Conservation (phyloP, 2,888 invertebrate genomes). For the Euproctis similis region DNA sequence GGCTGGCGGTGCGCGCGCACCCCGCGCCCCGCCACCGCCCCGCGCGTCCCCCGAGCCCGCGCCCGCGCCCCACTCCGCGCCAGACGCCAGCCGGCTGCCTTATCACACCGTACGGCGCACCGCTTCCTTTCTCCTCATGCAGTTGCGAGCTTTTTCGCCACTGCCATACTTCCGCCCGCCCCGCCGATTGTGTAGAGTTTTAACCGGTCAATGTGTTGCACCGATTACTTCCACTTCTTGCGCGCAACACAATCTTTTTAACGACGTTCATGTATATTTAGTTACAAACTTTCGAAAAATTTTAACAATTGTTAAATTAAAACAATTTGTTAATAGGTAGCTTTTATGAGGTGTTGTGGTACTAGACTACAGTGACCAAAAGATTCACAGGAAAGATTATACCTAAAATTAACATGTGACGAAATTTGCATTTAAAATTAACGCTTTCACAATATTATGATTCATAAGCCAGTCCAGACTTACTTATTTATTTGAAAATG, state of each 20-base stretch:
- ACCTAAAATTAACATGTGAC: too few relatives aligned
- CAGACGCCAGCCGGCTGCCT: constrained; percentile 67
- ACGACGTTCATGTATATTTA: constrained; percentile 13
- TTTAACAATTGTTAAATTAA: too few relatives aligned
- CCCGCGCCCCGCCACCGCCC: constrained; percentile 40
- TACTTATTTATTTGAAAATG: too few relatives aligned
- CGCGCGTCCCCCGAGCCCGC: constrained; percentile 32
- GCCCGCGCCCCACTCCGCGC: constrained; percentile 38
- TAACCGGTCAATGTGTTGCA: constrained; percentile 58
- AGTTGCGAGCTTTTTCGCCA: constrained; percentile 74
- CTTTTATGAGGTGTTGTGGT: too few relatives aligned
- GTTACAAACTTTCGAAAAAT: constrained; percentile 2
- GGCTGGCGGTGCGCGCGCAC: constrained; percentile 67
- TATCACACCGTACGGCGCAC: constrained; percentile 69
- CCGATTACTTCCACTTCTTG: constrained; percentile 42
- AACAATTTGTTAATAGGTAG: too few relatives aligned
- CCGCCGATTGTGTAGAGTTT: constrained; percentile 58
- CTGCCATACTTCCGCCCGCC: constrained; percentile 71
- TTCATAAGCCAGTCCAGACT: too few relatives aligned
- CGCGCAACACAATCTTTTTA: constrained; percentile 28
- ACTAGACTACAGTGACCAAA: too few relatives aligned
- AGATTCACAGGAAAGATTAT: too few relatives aligned
- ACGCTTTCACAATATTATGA: too few relatives aligned
- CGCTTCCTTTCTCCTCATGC: constrained; percentile 74
- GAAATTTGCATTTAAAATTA: too few relatives aligned